These are phyloP conservation scores for Melinaea marsaeus DNA, from an alignment of 2,888 invertebrate species.

Conservation along the genomic window DNA sequence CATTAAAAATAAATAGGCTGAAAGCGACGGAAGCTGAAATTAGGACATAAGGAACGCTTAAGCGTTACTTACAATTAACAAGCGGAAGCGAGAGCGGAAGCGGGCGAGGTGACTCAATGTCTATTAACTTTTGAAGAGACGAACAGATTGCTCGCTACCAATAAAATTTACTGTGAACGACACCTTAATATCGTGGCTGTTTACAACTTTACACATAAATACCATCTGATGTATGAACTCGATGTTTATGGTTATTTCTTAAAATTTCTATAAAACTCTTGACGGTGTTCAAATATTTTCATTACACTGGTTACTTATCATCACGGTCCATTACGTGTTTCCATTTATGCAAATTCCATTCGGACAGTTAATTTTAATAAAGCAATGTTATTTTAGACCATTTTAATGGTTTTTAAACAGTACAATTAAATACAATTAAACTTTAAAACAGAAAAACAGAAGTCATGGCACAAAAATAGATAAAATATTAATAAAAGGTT, in stretches of 20 bases:
- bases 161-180: not conserved
- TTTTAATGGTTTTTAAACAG: too few relatives aligned
- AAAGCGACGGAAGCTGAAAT: too few relatives aligned
- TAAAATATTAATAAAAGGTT: too few relatives aligned
- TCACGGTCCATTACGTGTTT: not conserved
- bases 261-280: not conserved
- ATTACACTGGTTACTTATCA: not conserved
- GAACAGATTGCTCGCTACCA: not conserved
- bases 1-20: too few relatives aligned
- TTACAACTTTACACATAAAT: constrained; percentile 18
- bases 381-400: too few relatives aligned
- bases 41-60: too few relatives aligned
- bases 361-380: too few relatives aligned
- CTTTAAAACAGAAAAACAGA: too few relatives aligned
- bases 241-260: not conserved
- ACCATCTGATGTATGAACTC: constrained; percentile 11
- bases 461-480: too few relatives aligned
- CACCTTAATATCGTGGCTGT: constrained; percentile 10
- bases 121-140: not conserved
- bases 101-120: not conserved
- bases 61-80: too few relatives aligned
- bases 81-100: too few relatives aligned
- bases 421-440: too few relatives aligned
- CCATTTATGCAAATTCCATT: not conserved
- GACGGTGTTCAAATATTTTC: not conserved